Percentiles rank a stretch among this genome's conserved stretches.
Conservation (phyloP, 1,140 invertebrate species). For the Ostrea denselamellosa region DNA sequence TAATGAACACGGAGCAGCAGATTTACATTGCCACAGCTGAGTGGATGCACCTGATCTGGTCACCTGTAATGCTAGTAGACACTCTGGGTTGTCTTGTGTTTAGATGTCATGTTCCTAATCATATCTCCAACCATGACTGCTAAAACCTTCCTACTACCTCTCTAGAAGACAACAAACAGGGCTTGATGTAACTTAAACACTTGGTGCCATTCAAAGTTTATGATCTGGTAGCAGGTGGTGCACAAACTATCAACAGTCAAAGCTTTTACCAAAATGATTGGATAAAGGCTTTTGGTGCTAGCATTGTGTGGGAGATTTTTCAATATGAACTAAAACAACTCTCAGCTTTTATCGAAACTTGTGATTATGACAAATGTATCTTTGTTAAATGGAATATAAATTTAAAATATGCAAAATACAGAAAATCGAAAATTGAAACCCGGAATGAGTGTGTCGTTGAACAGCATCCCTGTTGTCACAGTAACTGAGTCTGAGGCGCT, state of each 20-base stretch:
- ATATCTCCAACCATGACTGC: not conserved
- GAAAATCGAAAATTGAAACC: constrained; percentile 35
- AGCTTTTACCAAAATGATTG: constrained; percentile 23
- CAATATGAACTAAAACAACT: not conserved
- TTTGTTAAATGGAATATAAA: constrained; percentile 27
- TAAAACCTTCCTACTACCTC: not conserved
- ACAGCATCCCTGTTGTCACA: constrained; percentile 63
- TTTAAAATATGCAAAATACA: constrained; percentile 31
- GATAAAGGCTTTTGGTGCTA: not conserved
- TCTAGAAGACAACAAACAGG: not conserved
- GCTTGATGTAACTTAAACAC: constrained; percentile 8
- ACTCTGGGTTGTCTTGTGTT: not conserved
- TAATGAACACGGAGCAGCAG: not conserved
- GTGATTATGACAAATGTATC: not conserved
- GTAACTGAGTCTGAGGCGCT: constrained; percentile 62
- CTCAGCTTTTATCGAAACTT: not conserved
- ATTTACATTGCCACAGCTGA: not conserved
- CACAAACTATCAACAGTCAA: constrained; percentile 18
- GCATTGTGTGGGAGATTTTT: not conserved
- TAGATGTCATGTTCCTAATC: not conserved
- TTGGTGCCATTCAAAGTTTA: constrained; percentile 2
- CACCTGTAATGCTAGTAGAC: constrained; percentile 1
- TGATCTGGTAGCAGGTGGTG: constrained; percentile 18
- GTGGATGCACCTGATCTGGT: not conserved
- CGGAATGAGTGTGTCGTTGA: constrained; percentile 62